phyloP scores from a whole-genome alignment of 1,140 invertebrate species.

The Gryon sp. region DNA sequence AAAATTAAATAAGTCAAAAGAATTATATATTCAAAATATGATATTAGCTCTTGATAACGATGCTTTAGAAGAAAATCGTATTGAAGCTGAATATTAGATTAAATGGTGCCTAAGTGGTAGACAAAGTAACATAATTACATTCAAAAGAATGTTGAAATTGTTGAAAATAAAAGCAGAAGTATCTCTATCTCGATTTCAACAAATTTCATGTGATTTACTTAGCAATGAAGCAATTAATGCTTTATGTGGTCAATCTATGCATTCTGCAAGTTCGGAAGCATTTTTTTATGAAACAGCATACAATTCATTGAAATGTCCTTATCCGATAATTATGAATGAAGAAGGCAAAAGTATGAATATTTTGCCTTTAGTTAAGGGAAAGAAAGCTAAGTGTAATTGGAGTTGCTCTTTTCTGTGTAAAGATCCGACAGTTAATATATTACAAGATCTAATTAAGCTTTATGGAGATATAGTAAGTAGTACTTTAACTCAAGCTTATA shows the following conservation, averaged over 20 bases:
- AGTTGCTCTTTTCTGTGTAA: too few relatives aligned
- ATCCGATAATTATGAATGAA: too few relatives aligned
- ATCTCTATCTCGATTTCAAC: constrained; percentile 21
- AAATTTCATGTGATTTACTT: constrained; percentile 5
- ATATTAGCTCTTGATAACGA: constrained; percentile 9
- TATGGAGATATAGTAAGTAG: constrained; percentile 9
- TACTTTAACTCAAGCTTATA: constrained; percentile 10
- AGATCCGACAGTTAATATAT: background rate
- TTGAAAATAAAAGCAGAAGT: too few relatives aligned
- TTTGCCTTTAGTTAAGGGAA: constrained; percentile 10
- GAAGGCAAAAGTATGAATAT: too few relatives aligned
- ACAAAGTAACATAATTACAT: constrained; percentile 6
- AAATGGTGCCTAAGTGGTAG: constrained; percentile 33
- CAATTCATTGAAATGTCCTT: constrained; percentile 4
- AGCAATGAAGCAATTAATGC: constrained; percentile 23
- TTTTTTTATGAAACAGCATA: constrained; percentile 47
- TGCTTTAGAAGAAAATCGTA: constrained; percentile 20
- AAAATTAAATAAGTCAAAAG: constrained; percentile 32
- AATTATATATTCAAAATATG: constrained; percentile 37
- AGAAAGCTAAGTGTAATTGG: constrained; percentile 15
- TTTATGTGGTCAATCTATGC: too few relatives aligned
- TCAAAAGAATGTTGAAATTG: constrained; percentile 8
- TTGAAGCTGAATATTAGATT: constrained; percentile 25
- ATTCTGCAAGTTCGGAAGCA: constrained; percentile 27
- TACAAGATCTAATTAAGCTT: constrained; percentile 23